A percentile compares a stretch with the other conserved stretches of the same genome.
Evolutionary conservation across 2,113 vertebrate genomes (phyloP).

Genomic region (Picathartes gymnocephalus): DNA sequence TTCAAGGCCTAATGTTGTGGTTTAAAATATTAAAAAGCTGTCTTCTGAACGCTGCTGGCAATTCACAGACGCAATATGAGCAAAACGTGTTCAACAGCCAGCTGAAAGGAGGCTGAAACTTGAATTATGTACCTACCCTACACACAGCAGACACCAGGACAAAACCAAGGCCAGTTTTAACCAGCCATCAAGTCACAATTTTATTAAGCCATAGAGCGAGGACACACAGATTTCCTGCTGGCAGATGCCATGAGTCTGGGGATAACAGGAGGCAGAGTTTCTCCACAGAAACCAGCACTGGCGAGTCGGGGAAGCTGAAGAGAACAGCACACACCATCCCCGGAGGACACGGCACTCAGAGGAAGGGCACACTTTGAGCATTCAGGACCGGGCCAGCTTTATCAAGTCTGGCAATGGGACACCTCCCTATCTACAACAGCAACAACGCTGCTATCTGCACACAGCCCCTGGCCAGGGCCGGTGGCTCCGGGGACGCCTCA

Average conservation of each 20-base stretch:
- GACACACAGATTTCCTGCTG: neutral
- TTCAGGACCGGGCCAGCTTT: neutral
- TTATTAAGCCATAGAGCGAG: neutral
- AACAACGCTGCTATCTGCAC: rapidly evolving
- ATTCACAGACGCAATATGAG: neutral
- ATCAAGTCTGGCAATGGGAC: neutral
- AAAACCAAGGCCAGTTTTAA: neutral
- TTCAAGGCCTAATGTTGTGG: neutral
- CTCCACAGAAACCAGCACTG: neutral
- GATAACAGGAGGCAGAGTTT: neutral
- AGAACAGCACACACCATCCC: rapidly evolving
- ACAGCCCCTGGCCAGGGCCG: rapidly evolving
- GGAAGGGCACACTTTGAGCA: neutral
- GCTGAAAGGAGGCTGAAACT: neutral
- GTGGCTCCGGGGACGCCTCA: rapidly evolving
- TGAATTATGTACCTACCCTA: neutral
- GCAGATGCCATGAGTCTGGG: neutral
- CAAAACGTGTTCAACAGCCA: neutral
- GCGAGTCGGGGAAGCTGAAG: rapidly evolving
- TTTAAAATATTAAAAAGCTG: neutral
- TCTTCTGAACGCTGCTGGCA: neutral
- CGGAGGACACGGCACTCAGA: rapidly evolving
- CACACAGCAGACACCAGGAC: neutral
- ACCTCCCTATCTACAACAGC: neutral
- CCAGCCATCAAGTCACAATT: neutral